A percentile compares a stretch with the other conserved stretches of the same genome.
phyloP scores from a whole-genome alignment of 2,888 invertebrate species.

The Schizaphis graminum region DNA sequence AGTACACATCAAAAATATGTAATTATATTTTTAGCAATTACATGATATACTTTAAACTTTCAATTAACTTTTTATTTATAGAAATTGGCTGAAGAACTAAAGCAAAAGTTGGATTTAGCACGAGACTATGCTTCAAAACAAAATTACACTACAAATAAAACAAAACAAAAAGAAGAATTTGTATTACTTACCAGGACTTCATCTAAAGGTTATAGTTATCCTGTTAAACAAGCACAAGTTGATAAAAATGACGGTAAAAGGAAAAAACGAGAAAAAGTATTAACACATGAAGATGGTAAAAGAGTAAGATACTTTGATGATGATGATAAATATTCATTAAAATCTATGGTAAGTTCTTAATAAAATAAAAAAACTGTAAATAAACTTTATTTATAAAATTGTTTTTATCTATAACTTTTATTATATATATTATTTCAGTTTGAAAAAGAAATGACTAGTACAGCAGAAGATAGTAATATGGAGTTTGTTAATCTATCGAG shows the following conservation, averaged over 20 bases:
- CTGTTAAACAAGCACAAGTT: conserved; percentile 72
- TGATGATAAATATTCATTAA: conserved; percentile 88
- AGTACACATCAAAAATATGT: neutral
- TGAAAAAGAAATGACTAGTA: conserved; percentile 84
- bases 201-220: conserved; percentile 78
- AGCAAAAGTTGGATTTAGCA: conserved; percentile 81
- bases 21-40: neutral
- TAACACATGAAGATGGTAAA: conserved; percentile 80
- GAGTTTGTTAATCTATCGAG: conserved; percentile 83
- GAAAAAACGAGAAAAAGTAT: conserved; percentile 74
- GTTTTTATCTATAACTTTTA: neutral
- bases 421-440: conserved; percentile 74
- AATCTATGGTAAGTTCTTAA: conserved; percentile 79
- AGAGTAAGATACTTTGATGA: conserved; percentile 88
- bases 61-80: conserved; percentile 68
- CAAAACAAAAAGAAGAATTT: conserved; percentile 72
- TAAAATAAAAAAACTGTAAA: neutral
- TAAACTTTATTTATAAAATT: neutral
- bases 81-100: conserved; percentile 79
- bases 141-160: conserved; percentile 67
- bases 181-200: conserved; percentile 81
- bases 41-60: neutral
- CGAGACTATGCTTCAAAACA: conserved; percentile 71
- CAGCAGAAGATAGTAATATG: conserved; percentile 84
- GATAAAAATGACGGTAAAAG: conserved; percentile 71